These are phyloP conservation scores for Pseudoips prasinana DNA, from an alignment of 2,888 invertebrate genomes.

Conservation along the genomic window DNA sequence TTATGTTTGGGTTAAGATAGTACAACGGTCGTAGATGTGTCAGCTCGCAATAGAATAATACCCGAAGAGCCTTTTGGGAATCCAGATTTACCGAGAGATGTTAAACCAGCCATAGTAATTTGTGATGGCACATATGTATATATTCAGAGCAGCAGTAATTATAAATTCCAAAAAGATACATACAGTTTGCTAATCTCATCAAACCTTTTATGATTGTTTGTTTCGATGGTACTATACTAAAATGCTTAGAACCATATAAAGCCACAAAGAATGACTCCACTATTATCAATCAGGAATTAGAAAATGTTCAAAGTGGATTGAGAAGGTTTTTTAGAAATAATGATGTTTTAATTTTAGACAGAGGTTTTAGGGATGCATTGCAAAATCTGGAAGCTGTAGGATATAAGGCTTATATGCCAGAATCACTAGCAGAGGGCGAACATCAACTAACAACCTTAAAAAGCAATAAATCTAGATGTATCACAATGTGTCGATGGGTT, in stretches of 20 bases:
- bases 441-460: conserved; percentile 4
- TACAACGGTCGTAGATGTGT: conserved; percentile 5
- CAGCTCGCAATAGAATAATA: conserved; percentile 2
- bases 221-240: conserved; percentile 4
- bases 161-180: conserved; percentile 1
- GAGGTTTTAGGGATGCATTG: conserved; percentile 4
- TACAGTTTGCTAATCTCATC: conserved; percentile 2
- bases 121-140: conserved; percentile 7
- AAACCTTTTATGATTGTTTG: conserved; percentile 4
- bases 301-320: neutral
- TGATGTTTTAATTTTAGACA: conserved; percentile 8
- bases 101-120: conserved; percentile 5
- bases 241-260: neutral
- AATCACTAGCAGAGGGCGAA: conserved; percentile 2
- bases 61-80: conserved; percentile 4
- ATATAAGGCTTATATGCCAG: conserved; percentile 3
- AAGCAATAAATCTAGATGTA: conserved; percentile 5
- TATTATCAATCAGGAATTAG: conserved; percentile 1
- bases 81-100: conserved; percentile 1
- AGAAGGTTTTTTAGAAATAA: conserved; percentile 2
- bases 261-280: conserved; percentile 1
- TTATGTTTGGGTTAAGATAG: conserved; percentile 5
- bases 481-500: conserved; percentile 12
- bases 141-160: conserved; percentile 4
- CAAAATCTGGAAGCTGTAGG: neutral